A percentile compares a stretch with the other conserved stretches of the same genome.
These are phyloP conservation scores for Drosophila neonasuta DNA, from an alignment of 2,888 invertebrate genomes.

Conservation along the genomic window DNA sequence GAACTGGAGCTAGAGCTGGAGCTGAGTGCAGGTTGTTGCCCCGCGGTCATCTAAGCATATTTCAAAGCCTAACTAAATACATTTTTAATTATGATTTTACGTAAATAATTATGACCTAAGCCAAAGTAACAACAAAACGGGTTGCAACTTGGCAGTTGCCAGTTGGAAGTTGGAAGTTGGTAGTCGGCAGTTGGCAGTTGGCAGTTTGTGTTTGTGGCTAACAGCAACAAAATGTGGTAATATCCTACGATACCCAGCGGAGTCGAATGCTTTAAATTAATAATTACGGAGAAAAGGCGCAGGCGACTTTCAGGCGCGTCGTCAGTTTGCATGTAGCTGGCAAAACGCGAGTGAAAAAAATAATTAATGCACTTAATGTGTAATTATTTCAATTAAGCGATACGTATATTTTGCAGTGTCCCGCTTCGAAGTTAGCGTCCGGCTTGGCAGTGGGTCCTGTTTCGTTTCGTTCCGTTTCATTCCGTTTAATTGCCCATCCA, in stretches of 20 bases:
- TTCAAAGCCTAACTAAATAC: conserved; percentile 73
- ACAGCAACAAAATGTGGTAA: conserved; percentile 44
- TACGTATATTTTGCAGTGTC: conserved; percentile 40
- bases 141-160: conserved; percentile 34
- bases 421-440: conserved; percentile 22
- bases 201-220: conserved; percentile 17
- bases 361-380: conserved; percentile 81
- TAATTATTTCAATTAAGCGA: conserved; percentile 81
- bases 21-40: conserved; percentile 8
- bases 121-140: conserved; percentile 51
- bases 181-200: conserved; percentile 10
- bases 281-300: conserved; percentile 66
- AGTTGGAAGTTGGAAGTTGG: conserved; percentile 26
- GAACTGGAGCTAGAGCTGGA: conserved; percentile 5
- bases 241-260: conserved; percentile 72
- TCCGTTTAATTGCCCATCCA: conserved; percentile 53
- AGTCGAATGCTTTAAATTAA: conserved; percentile 75
- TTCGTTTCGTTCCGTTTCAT: conserved; percentile 23
- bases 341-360: conserved; percentile 58
- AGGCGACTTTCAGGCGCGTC: conserved; percentile 64
- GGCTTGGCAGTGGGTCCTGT: conserved; percentile 38
- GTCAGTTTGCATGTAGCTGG: conserved; percentile 59
- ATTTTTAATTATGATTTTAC: conserved; percentile 79
- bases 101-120: conserved; percentile 74
- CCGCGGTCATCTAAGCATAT: conserved; percentile 45